Conservation (phyloP, 37 sponge, comb jelly and placozoan genomes). For the Lycopodina hypogea region DNA sequence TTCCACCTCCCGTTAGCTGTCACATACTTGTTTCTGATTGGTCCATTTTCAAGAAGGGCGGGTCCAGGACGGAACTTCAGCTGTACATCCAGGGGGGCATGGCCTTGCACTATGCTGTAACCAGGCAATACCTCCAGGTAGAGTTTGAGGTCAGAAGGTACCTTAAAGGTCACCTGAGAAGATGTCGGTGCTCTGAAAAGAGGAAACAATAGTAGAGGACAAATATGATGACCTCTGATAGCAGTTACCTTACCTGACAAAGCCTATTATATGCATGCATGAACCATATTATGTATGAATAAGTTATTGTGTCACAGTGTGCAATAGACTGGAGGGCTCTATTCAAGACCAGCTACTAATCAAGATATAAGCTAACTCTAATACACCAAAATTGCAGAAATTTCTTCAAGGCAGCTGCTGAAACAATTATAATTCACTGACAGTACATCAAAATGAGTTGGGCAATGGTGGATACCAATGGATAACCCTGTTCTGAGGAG, state of each 20-base stretch:
- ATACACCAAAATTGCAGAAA: no score
- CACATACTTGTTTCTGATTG: not conserved
- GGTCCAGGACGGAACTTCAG: constrained; percentile 76
- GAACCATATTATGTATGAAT: no score
- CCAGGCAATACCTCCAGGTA: constrained; percentile 80
- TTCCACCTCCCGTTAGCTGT: constrained; percentile 30
- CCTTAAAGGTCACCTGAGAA: constrained; percentile 46
- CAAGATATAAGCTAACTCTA: no score
- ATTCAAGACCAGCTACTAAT: no score
- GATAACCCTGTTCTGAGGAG: no score
- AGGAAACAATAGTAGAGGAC: not conserved
- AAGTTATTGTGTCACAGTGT: no score
- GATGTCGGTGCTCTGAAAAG: constrained; percentile 51
- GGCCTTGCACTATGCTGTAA: constrained; percentile 67
- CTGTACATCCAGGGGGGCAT: constrained; percentile 68
- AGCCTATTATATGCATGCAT: no score
- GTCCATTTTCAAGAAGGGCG: constrained; percentile 3
- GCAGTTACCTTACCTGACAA: not conserved
- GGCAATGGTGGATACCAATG: no score
- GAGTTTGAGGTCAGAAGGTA: constrained; percentile 49
- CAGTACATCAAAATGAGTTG: no score
- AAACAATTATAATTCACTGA: no score
- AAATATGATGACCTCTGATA: not conserved
- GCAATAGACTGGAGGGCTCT: no score
- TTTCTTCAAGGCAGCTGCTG: no score